A percentile compares a stretch with the other conserved stretches of the same genome.
Conservation (phyloP, 2,888 invertebrate genomes). For the Nomada lathburiana region DNA sequence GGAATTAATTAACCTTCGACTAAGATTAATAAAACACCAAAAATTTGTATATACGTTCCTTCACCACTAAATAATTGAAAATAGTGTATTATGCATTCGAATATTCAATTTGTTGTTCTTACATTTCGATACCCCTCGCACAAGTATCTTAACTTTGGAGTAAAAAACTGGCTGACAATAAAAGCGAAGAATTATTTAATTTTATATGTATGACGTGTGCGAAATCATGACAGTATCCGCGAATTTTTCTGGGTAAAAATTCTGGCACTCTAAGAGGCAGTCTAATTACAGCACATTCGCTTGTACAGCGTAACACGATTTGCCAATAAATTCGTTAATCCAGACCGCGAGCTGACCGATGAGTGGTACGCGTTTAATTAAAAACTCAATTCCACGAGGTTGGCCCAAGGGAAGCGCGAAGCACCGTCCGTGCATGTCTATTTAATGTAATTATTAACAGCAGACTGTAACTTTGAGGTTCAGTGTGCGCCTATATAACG, state of each 20-base stretch:
- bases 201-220: not conserved
- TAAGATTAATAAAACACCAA: no score
- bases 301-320: slow-evolving; percentile 34
- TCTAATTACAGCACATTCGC: slow-evolving; percentile 9
- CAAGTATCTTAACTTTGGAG: no score
- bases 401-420: slow-evolving; percentile 32
- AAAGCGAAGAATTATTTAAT: not conserved
- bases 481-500: slow-evolving; percentile 15
- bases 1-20: no score
- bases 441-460: slow-evolving; percentile 58
- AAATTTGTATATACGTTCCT: no score
- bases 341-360: slow-evolving; percentile 39
- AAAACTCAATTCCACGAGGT: slow-evolving; percentile 42
- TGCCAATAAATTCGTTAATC: slow-evolving; percentile 56
- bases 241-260: not conserved
- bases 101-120: no score
- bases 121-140: no score
- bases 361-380: slow-evolving; percentile 51
- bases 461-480: slow-evolving; percentile 44
- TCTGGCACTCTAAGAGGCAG: not conserved
- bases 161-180: no score
- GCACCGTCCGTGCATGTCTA: slow-evolving; percentile 14
- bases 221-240: not conserved
- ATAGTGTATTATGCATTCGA: no score
- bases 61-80: no score